Evolutionary conservation across 2,113 vertebrate genomes (phyloP).

Genomic region (Excalfactoria chinensis): DNA sequence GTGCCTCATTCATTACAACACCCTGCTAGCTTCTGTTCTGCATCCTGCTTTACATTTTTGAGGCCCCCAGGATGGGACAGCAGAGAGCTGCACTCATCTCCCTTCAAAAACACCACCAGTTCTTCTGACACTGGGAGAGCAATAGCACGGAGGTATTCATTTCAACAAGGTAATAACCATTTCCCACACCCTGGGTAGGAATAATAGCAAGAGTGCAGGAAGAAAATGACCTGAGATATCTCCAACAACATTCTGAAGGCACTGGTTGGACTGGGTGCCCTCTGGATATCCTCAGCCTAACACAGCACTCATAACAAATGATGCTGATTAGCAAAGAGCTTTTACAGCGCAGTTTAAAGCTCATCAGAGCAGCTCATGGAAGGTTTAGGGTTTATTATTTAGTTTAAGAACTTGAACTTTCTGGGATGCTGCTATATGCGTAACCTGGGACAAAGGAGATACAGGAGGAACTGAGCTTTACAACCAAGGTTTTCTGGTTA

Average conservation of each 20-base stretch:
- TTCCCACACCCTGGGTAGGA: not conserved
- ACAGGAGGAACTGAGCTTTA: not conserved
- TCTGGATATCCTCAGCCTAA: rapidly evolving
- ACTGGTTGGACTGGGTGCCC: not conserved
- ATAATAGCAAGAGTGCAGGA: not conserved
- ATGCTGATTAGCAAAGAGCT: not conserved
- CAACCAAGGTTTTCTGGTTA: slow-evolving; percentile 29
- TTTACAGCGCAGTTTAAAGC: not conserved
- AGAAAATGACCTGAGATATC: not conserved
- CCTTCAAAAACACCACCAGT: not conserved
- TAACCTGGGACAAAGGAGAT: not conserved
- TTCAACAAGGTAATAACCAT: not conserved
- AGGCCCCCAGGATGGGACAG: not conserved
- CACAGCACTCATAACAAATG: not conserved
- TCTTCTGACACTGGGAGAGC: not conserved
- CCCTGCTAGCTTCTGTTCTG: not conserved
- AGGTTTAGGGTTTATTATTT: not conserved
- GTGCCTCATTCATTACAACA: slow-evolving; percentile 50
- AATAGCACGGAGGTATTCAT: not conserved
- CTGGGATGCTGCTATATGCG: not conserved
- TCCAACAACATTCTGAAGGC: not conserved
- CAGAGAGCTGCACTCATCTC: not conserved
- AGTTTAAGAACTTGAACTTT: not conserved
- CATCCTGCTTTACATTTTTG: not conserved
- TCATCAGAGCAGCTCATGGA: not conserved